Evolutionary conservation across 2,797 vertebrate genomes (phyloP), one percentile per base, ranked within the genome.

Genomic region (Eupleurogrammus muticus): DNA sequence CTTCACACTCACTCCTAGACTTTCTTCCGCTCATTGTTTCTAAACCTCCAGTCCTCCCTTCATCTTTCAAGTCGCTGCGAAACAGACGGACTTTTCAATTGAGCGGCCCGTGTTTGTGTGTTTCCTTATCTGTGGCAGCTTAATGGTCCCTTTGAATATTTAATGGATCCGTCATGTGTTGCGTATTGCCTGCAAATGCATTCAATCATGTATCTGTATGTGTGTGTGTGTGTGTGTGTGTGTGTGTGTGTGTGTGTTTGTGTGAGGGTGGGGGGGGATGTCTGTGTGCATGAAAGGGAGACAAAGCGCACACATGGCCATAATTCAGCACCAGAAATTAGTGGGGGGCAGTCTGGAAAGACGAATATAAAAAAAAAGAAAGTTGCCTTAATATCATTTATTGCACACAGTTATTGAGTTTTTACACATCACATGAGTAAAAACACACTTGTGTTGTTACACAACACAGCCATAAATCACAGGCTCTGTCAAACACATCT

Each of bases 161-260:
- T 70, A 68, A 70, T 70, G 58, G 35, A 60, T 55, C 58, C 55
- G 58, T 73, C 77, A 78, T 68, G 54, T 54, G 69, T 63, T 78
- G 51, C 59, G 73, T 38, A 74, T 68, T 58, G 58, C 65, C 62
- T 83, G 59, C 52, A 59, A 65, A 66, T 73, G 63, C 63, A 66
- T 57, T 32, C 53, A 42, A 3, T 51, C 4, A 6, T 68, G 35
- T 44, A 14, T 53, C 17, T 67, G 49, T 3, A 10, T 40, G 47
- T 19, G 19, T 16, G 19, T 28, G 3, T 3, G 28, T 3, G 28
- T 3, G 19, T 16, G 19, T 48, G 34, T 40, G 49, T 48, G 63
- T 42, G 21, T n/a, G n/a, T 4, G n/a, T 20, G 28, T 19, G 19
- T 16, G 19, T 68, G 35, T 44, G 16, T 53, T 16, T 67, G 49